Evolutionary conservation across 23 tunicate genomes (phyloP).

Genomic region (Styela clava): DNA sequence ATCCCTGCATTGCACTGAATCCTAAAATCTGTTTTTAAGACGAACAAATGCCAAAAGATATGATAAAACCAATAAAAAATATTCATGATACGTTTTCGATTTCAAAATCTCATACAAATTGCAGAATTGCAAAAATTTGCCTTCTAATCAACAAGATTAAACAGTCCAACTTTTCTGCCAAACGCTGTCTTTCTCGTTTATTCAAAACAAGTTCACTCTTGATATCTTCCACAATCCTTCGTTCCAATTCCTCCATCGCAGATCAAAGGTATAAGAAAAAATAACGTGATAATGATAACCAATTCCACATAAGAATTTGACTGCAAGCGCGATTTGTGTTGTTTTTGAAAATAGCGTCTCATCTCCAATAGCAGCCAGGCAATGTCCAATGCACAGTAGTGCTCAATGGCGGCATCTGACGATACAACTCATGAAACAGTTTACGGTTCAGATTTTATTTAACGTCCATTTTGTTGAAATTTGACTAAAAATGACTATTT

Average conservation of each 20-base stretch:
- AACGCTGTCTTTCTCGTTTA: slow-evolving; percentile 18
- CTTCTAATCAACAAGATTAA: slow-evolving; percentile 14
- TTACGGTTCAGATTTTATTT: too few species aligned
- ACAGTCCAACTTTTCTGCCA: slow-evolving; percentile 23
- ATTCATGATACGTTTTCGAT: too few species aligned
- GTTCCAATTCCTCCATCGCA: neutral
- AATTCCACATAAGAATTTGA: too few species aligned
- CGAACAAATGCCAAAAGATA: too few species aligned
- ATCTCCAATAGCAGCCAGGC: neutral
- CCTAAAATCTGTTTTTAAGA: too few species aligned
- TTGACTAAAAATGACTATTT: too few species aligned
- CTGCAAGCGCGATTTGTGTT: too few species aligned
- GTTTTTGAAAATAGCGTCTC: neutral
- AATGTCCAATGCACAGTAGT: neutral
- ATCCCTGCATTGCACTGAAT: too few species aligned
- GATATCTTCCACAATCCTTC: neutral
- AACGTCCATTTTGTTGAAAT: too few species aligned
- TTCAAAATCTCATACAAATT: too few species aligned
- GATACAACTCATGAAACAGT: neutral
- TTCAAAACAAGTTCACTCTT: slow-evolving; percentile 9
- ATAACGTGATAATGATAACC: neutral
- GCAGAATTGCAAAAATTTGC: neutral
- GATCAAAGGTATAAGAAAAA: neutral
- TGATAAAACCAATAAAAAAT: too few species aligned
- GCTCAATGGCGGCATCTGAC: neutral